These are phyloP conservation scores for Chymomyza amoena DNA, from an alignment of 2,888 invertebrate genomes.

Conservation along the genomic window DNA sequence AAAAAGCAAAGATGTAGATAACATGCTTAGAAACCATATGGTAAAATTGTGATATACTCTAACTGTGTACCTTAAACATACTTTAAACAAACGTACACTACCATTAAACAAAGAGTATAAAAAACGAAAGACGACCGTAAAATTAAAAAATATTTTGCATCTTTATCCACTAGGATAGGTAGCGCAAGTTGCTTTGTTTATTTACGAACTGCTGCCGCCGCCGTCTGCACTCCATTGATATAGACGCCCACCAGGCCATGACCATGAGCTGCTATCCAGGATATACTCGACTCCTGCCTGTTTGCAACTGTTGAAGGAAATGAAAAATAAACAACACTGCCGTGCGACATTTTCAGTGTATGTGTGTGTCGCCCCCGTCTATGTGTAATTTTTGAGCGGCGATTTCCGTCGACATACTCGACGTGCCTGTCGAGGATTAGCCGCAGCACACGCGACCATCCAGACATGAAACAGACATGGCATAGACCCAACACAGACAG, in stretches of 20 bases:
- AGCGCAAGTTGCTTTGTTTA: slow-evolving; percentile 43
- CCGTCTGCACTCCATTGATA: slow-evolving; percentile 35
- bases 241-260: neutral
- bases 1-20: no score
- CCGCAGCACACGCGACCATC: slow-evolving; percentile 19
- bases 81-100: neutral
- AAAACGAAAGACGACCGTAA: neutral
- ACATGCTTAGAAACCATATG: no score
- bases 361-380: slow-evolving; percentile 18
- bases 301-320: slow-evolving; percentile 59
- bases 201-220: slow-evolving; percentile 41
- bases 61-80: no score
- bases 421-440: slow-evolving; percentile 70
- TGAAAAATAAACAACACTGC: slow-evolving; percentile 63
- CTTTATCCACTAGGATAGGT: neutral
- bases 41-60: no score
- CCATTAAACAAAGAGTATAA: neutral
- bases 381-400: slow-evolving; percentile 50
- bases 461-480: slow-evolving; percentile 35
- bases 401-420: slow-evolving; percentile 39
- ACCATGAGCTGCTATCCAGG: slow-evolving; percentile 40
- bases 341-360: slow-evolving; percentile 26
- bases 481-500: slow-evolving; percentile 32
- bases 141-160: neutral
- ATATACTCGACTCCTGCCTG: slow-evolving; percentile 48